These are phyloP conservation scores for Lepidotrigona ventralis DNA, from an alignment of 1,140 invertebrate species.

Conservation along the genomic window DNA sequence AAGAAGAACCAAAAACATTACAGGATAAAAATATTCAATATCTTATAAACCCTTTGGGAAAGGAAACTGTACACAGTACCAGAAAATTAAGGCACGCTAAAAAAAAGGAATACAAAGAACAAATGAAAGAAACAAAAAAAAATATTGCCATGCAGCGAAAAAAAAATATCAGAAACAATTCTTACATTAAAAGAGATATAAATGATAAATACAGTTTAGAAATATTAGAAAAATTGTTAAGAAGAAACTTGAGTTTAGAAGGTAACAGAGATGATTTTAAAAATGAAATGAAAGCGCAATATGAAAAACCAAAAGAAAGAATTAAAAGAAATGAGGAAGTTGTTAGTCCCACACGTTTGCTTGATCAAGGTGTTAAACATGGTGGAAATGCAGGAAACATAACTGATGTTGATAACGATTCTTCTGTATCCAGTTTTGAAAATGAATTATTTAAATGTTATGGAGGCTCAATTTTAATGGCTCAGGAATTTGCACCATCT, in stretches of 20 bases:
- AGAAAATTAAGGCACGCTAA: conserved; percentile 64
- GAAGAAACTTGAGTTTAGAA: conserved; percentile 2
- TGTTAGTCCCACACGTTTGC: conserved; percentile 80
- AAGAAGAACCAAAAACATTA: conserved; percentile 39
- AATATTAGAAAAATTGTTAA: not conserved
- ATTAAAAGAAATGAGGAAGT: conserved; percentile 79
- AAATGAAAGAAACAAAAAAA: not conserved
- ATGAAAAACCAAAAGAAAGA: conserved; percentile 55
- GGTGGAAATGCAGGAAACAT: conserved; percentile 85
- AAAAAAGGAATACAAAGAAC: conserved; percentile 25
- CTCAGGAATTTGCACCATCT: conserved; percentile 85
- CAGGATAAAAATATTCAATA: conserved; percentile 39
- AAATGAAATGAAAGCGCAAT: conserved; percentile 45
- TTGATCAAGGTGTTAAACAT: conserved; percentile 87
- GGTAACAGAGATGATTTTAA: not conserved
- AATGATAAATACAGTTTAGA: not conserved
- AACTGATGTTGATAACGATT: conserved; percentile 80
- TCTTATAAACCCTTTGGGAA: conserved; percentile 11
- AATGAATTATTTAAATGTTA: conserved; percentile 87
- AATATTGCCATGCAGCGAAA: not conserved
- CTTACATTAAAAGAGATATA: not conserved
- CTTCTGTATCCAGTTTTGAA: conserved; percentile 89
- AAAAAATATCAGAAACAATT: not conserved
- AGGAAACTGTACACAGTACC: conserved; percentile 24
- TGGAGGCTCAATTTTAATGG: conserved; percentile 85